Evolutionary conservation across 2,797 vertebrate genomes (phyloP).

Genomic region (Gallinago solitaria): DNA sequence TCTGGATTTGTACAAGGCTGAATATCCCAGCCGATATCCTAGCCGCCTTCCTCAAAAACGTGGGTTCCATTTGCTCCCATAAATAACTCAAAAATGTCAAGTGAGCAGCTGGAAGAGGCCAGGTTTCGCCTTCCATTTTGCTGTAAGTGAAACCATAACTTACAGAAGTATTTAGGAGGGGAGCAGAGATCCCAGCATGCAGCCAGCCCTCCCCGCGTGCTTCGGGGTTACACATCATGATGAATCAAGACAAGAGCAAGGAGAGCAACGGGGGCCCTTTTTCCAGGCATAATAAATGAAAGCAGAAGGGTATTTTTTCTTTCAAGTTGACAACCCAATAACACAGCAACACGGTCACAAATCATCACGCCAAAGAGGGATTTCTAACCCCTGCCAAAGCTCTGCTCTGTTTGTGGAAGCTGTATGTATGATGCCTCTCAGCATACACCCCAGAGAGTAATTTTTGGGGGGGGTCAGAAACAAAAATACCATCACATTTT

Average conservation of each 20-base stretch:
- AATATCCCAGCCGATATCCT: neutral
- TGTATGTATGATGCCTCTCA: neutral
- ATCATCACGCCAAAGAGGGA: neutral
- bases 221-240: neutral
- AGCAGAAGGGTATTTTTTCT: neutral
- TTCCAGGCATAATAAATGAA: neutral
- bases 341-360: neutral
- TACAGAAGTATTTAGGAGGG: neutral
- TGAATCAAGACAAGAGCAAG: neutral
- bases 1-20: neutral
- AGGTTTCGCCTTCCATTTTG: neutral
- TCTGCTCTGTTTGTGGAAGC: neutral
- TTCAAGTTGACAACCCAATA: neutral
- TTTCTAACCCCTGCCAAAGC: neutral
- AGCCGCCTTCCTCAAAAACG: neutral
- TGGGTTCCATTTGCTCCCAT: neutral
- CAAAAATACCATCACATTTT: neutral
- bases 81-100: neutral
- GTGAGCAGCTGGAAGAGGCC: neutral
- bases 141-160: neutral
- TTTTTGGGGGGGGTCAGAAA: neutral
- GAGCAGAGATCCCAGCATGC: neutral
- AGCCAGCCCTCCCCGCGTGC: neutral
- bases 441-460: neutral
- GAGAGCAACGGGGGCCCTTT: neutral